Percentiles rank a stretch among this genome's conserved stretches.
Conservation (phyloP, 1,140 invertebrate species). For the Ips typographus region DNA sequence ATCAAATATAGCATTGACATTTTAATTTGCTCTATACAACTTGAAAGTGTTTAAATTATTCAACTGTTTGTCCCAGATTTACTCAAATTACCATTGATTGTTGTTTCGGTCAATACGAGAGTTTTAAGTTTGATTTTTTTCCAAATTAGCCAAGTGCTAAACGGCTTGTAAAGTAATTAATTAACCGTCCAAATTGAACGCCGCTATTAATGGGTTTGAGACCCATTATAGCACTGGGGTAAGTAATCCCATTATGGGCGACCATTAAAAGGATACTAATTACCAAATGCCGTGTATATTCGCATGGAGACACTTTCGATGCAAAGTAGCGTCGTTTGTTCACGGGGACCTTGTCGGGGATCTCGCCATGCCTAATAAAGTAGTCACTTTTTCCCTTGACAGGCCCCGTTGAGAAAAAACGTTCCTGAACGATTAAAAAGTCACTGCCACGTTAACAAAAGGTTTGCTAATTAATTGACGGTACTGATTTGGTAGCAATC, state of each 20-base stretch:
- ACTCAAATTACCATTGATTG: too few species aligned
- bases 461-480: conserved; percentile 25
- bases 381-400: conserved; percentile 30
- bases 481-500: conserved; percentile 36
- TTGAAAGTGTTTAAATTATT: too few species aligned
- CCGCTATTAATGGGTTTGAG: too few species aligned
- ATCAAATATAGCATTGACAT: too few species aligned
- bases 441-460: conserved; percentile 22
- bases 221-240: neutral
- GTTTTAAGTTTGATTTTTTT: too few species aligned
- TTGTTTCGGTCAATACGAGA: too few species aligned
- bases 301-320: conserved; percentile 11
- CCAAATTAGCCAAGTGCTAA: too few species aligned
- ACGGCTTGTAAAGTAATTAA: too few species aligned
- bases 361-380: conserved; percentile 31
- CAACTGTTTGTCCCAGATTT: too few species aligned
- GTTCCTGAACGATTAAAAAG: conserved; percentile 28
- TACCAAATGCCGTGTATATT: conserved; percentile 12
- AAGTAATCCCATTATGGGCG: neutral
- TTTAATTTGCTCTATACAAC: too few species aligned
- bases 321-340: conserved; percentile 17
- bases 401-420: conserved; percentile 14
- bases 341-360: conserved; percentile 21
- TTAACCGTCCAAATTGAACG: too few species aligned
- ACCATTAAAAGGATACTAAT: conserved; percentile 13